Percentiles rank a stretch among this genome's conserved stretches.
phyloP scores from a whole-genome alignment of 1,140 invertebrate species.

The Holcopasites calliopsidis region DNA sequence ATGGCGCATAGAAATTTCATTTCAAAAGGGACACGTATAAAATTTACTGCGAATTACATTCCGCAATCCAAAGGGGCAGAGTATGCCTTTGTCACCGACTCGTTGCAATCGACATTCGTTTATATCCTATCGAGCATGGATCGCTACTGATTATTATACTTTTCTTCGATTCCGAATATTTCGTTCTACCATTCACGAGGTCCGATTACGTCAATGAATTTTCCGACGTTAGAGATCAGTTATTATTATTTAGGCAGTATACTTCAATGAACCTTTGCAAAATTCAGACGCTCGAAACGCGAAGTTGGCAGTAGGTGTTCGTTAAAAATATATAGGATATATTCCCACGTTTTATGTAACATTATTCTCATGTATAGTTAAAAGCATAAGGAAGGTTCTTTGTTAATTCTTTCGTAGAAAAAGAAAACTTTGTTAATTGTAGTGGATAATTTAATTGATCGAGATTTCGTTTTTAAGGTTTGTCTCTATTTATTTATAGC shows the following conservation, averaged over 20 bases:
- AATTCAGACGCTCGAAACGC: not conserved
- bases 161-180: not conserved
- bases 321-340: not conserved
- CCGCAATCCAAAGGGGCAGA: not conserved
- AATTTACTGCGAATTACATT: constrained; percentile 1
- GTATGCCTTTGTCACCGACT: not conserved
- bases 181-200: not conserved
- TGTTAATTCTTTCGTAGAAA: not conserved
- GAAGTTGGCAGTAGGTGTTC: not conserved
- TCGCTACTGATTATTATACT: not conserved
- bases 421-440: not conserved
- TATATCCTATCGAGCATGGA: not conserved
- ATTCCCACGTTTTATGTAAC: no score
- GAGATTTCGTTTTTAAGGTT: not conserved
- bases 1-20: constrained; percentile 24
- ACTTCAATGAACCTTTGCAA: not conserved
- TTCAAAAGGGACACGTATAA: not conserved
- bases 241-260: not conserved
- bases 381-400: not conserved
- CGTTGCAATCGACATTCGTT: constrained; percentile 10
- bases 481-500: not conserved
- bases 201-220: not conserved
- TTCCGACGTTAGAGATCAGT: not conserved
- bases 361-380: not conserved
- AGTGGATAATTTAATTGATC: not conserved